Conservation (phyloP, 1,140 invertebrate species). For the Dendroctonus valens region DNA sequence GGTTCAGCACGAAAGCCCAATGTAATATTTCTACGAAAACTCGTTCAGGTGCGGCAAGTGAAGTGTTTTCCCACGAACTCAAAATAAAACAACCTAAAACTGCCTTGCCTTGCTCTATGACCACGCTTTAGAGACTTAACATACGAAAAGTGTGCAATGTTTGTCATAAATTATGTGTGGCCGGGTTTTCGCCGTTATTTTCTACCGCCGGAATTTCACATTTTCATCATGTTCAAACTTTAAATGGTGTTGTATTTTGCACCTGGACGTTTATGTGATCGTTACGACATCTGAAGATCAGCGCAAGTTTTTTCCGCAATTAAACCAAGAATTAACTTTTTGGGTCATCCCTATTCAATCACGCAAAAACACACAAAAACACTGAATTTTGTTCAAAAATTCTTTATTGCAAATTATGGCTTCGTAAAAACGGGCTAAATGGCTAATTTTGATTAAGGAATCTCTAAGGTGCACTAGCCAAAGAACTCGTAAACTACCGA, state of each 20-base stretch:
- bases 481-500: too few species aligned
- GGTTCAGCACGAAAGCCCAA: neutral
- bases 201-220: conserved; percentile 1
- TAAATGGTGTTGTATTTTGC: neutral
- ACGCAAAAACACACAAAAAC: too few species aligned
- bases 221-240: neutral
- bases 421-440: too few species aligned
- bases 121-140: neutral
- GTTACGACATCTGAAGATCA: too few species aligned
- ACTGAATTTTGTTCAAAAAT: too few species aligned
- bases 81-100: neutral
- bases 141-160: conserved; percentile 6
- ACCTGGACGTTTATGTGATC: too few species aligned
- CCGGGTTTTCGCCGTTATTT: conserved; percentile 4
- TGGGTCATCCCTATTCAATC: too few species aligned
- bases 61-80: conserved; percentile 6
- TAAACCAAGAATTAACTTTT: too few species aligned
- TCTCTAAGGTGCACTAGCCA: too few species aligned
- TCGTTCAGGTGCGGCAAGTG: conserved; percentile 5
- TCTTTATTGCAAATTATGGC: too few species aligned
- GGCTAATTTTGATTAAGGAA: too few species aligned
- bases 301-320: too few species aligned
- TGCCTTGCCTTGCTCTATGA: neutral
- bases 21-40: conserved; percentile 7
- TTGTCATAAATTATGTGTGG: conserved; percentile 9